A percentile compares a stretch with the other conserved stretches of the same genome.
Evolutionary conservation across 2,888 invertebrate genomes (phyloP).

Genomic region (Slavum lentiscoides): DNA sequence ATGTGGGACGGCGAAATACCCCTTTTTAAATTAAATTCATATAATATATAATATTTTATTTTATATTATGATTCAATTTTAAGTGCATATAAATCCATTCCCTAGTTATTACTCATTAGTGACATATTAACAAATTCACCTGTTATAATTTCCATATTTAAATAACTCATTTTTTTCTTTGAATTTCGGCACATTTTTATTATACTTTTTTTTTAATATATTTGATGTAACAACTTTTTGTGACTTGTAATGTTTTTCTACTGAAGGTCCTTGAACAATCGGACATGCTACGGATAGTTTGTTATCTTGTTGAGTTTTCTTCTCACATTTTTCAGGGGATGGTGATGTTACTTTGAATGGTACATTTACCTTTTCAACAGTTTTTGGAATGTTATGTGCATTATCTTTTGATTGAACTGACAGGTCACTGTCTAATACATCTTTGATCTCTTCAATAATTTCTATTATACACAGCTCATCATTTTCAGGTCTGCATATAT

Average conservation of each 20-base stretch:
- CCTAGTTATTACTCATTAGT: too few species aligned
- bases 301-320: constrained; percentile 61
- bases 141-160: constrained; percentile 55
- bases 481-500: background rate
- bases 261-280: constrained; percentile 80
- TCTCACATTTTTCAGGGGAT: background rate
- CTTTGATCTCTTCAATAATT: constrained; percentile 28
- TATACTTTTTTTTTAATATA: constrained; percentile 27
- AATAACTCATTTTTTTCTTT: constrained; percentile 48
- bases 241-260: constrained; percentile 10
- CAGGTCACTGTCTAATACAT: background rate
- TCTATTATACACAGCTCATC: background rate
- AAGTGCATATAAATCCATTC: too few species aligned
- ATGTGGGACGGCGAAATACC: too few species aligned
- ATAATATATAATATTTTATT: too few species aligned
- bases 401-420: constrained; percentile 1
- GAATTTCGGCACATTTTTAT: constrained; percentile 41
- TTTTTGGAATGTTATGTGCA: background rate
- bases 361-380: background rate
- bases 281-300: constrained; percentile 91
- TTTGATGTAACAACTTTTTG: background rate
- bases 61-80: too few species aligned
- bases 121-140: constrained; percentile 36
- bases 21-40: too few species aligned
- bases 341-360: background rate